A percentile compares a stretch with the other conserved stretches of the same genome.
phyloP scores from a whole-genome alignment of 2,113 vertebrate genomes.

The Sisor rabdophorus region DNA sequence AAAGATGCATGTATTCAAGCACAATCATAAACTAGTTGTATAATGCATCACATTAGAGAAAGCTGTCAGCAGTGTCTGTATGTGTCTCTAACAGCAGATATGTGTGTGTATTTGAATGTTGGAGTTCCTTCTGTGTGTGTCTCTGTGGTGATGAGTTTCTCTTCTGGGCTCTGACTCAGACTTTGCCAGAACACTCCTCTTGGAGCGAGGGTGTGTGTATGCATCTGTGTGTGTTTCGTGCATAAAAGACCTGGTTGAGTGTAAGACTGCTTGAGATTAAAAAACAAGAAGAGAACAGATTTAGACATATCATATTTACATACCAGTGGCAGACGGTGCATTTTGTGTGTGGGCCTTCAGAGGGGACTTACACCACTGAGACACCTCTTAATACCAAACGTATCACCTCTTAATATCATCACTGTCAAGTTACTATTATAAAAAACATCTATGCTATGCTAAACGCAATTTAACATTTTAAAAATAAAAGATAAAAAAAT shows the following conservation, averaged over 20 bases:
- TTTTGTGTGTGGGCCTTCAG: no score
- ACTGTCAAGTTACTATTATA: no score
- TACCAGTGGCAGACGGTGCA: no score
- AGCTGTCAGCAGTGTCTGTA: not conserved
- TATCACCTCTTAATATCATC: no score
- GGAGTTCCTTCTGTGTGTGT: conserved; percentile 32
- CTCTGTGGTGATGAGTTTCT: conserved; percentile 37
- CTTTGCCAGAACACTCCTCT: conserved; percentile 23
- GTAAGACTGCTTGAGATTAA: not conserved
- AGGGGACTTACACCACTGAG: no score
- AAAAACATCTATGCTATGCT: no score
- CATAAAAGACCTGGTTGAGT: conserved; percentile 1
- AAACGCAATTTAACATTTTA: no score
- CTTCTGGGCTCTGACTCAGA: conserved; percentile 42
- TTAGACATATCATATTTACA: no score
- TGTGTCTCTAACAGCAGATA: not conserved
- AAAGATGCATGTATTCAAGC: no score
- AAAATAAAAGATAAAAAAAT: no score
- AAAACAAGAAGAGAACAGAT: no score
- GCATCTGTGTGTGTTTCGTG: conserved; percentile 15
- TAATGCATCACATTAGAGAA: not conserved
- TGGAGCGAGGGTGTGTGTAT: conserved; percentile 20
- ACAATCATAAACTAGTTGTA: not conserved
- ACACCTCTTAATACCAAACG: no score
- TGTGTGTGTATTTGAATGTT: conserved; percentile 16